A percentile compares a stretch with the other conserved stretches of the same genome.
Conservation (phyloP, 2,113 vertebrate species). For the Thymallus thymallus region DNA sequence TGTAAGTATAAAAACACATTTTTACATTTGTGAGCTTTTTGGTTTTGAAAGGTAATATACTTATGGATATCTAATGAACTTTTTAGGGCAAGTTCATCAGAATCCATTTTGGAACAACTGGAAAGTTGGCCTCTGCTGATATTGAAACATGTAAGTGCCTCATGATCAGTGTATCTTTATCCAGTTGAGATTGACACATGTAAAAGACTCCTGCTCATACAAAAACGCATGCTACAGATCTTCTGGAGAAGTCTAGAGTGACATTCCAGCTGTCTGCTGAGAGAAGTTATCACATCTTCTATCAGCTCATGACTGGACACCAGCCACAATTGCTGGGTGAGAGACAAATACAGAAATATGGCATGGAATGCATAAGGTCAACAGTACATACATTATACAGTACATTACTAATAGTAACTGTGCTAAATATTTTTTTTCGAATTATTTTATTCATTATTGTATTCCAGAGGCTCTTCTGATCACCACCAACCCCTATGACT, state of each 20-base stretch:
- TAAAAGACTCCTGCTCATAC: not conserved
- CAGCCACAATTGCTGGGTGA: constrained; percentile 71
- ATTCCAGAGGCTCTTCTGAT: constrained; percentile 78
- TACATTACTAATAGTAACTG: no score
- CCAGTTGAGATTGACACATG: not conserved
- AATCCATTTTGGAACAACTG: constrained; percentile 88
- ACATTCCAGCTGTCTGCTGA: constrained; percentile 73
- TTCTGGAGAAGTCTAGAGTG: constrained; percentile 62
- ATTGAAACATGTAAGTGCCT: constrained; percentile 90
- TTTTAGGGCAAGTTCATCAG: constrained; percentile 89
- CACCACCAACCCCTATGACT: constrained; percentile 88
- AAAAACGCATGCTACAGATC: constrained; percentile 44
- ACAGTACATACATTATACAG: no score
- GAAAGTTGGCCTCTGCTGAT: constrained; percentile 93
- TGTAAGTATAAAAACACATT: constrained; percentile 57
- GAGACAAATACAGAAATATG: not conserved
- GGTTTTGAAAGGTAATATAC: not conserved
- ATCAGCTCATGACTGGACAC: constrained; percentile 73
- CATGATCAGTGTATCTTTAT: not conserved
- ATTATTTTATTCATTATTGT: constrained; percentile 21
- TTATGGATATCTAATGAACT: not conserved
- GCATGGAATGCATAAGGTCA: no score
- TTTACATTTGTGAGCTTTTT: not conserved
- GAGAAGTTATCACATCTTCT: constrained; percentile 78
- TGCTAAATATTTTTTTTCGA: not conserved